Evolutionary conservation across 2,797 vertebrate genomes (phyloP), one percentile per base, ranked within the genome.

Genomic region (Delichon dasypus): DNA sequence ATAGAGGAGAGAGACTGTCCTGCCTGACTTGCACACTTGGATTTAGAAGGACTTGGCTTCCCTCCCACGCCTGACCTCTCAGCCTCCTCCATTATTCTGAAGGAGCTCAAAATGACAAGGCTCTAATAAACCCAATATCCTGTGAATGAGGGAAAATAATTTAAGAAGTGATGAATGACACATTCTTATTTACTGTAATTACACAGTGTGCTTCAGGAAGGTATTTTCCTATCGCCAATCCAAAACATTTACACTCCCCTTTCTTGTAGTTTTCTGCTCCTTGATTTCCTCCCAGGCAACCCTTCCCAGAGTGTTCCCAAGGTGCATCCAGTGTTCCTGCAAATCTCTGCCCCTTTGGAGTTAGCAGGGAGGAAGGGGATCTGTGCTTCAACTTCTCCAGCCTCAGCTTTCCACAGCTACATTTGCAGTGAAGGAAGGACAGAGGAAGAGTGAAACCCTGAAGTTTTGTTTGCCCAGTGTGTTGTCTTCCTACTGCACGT

Each of bases 131-230:
- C 26, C 23, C 25, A 26, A 53, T 48, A 34, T 2, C 1, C 50
- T 57, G 60, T 55, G 71, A 87, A 89, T 0, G 2, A 87, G 53
- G 74, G 44, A 60, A 87, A 93, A 81, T 82, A 27, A 79, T 92
- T 90, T 87, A 50, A 73, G 84, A 66, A 67, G 61, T 48, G 67
- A 90, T 89, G 95, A 95, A 55, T 67, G 95, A 95, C 84, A 90
- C 44, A 34, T 76, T 90, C 44, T 47, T 81, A 71, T 82, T 84
- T 82, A 76, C 72, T 78, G 55, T 79, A 92, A 95, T 96, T 88
- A 84, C 53, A 77, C 38, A 19, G 32, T 61, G 30, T 1, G 3
- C 76, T 79, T 62, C 77, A 76, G 64, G 14, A 62, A 87, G 81
- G 78, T 55, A 88, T 78, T 96, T 94, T 90, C 80, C 70, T 84